Base-by-base conservation (phyloP, 2,888 invertebrate species). In the Mythimna impura region DNA sequence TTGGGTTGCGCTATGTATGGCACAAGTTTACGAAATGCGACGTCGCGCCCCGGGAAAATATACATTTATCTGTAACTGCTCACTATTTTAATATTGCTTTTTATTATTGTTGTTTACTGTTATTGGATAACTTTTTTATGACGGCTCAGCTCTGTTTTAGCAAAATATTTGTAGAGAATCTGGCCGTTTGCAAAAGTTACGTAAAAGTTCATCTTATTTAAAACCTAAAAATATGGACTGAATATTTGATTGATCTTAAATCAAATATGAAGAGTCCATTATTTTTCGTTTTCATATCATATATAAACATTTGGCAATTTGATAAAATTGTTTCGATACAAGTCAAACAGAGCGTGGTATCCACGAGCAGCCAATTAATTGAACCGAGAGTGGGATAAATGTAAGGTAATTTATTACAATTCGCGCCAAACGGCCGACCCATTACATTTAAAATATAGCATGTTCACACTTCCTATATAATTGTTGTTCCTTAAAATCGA, bases 401-500 rank as follows among this genome's bases (percentile, higher is more conserved):
- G 94, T 90, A 89, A 91, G 86, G 93, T 93, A 92, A 94, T 94
- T 93, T 93, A 93, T 94, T 92, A 92, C 91, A 89, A 92, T 92
- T 91, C 90, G 89, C 88, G 85, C 89, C 90, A 86, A 91, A 89
- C 91, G 89, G 90, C 92, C 91, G 90, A 83, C 88, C 92, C 92
- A 93, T 94, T 94, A 93, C 91, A 89, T 91, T 92, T 93, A 92
- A 94, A 94, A 93, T 93, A 94, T 93, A 90, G 92, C 93, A 90
- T 90, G 90, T 92, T 93, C 89, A 86, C 90, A 90, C 90, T 88
- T 90, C 83, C 84, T 86, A 86, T 85, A 87, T 86, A 91, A 86
- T 89, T 89, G 90, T 87, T 89, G 88, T 83, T 83, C 82, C 68
- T 89, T 86, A 85, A 87, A 71, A 82, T 77, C 76, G 25, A 69